Evolutionary conservation across 2,797 vertebrate genomes (phyloP), one percentile per base, ranked within the genome.

Genomic region (Tenualosa thibaudeaui): DNA sequence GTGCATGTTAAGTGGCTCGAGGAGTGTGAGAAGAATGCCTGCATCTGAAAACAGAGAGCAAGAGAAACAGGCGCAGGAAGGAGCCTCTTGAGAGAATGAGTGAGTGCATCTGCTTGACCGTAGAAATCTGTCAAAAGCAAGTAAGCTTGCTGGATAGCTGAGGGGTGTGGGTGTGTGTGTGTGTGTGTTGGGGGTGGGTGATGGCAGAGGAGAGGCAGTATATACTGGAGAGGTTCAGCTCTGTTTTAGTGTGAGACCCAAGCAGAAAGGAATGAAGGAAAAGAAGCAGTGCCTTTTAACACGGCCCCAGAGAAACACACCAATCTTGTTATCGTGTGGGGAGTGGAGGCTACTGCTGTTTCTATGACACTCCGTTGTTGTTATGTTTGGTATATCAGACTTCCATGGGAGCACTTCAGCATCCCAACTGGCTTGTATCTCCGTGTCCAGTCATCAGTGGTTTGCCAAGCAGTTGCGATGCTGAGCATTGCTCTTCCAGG

Each of bases 111-210:
- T 40, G 68, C 12, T 75, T 40, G 31, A 40, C 68, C 43, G 13
- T 75, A 31, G 31, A 75, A 40, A 75, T 75, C 68, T 43, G 68
- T 75, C 68, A 75, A 75, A 75, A 75, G 31, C 37, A 43, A 75
- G 68, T 31, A 75, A 75, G 68, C 68, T 75, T 75, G 68, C 68
- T 6, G 68, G 68, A 75, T 43, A 75, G 68, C 31, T 75, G 68
- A 5, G 68, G 68, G 12, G 65, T 3, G 65, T 0, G 65, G 0
- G 65, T 1, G 26, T 46, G 4, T 62, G 22, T n/a, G 22, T 5
- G 22, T 62, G 22, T n/a, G 58, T 24, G 62, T n/a, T 65, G 24
- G 3, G 13, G 31, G 31, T 3, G 68, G 31, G 68, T 5, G 31
- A 15, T n/a, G 31, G 8, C 24, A 68, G 26, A 13, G 62, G 22